Conservation (phyloP, 2,888 invertebrate genomes). For the Dusona sp. region DNA sequence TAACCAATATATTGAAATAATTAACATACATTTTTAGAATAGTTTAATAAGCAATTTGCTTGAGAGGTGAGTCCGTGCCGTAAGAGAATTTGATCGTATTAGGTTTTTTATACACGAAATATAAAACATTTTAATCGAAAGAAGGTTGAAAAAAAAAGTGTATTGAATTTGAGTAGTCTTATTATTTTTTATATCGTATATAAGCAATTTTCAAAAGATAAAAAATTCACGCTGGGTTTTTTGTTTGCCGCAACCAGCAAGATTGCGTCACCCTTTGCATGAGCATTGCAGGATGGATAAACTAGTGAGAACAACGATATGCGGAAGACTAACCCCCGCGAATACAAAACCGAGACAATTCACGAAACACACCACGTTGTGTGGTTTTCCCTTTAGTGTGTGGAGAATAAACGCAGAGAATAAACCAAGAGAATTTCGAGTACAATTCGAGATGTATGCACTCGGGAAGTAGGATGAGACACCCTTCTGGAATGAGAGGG, state of each 20-base stretch:
- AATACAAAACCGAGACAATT: slow-evolving; percentile 52
- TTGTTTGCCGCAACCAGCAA: slow-evolving; percentile 23
- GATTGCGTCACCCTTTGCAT: slow-evolving; percentile 68
- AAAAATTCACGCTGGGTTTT: not conserved
- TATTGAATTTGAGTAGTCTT: not conserved
- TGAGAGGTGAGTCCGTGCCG: too few relatives aligned
- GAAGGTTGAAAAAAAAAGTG: not conserved
- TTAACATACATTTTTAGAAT: too few relatives aligned
- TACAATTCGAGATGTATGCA: slow-evolving; percentile 58
- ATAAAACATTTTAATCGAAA: not conserved
- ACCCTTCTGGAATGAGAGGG: slow-evolving; percentile 30
- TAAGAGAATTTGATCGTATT: too few relatives aligned
- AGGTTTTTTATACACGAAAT: not conserved
- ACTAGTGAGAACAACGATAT: slow-evolving; percentile 20
- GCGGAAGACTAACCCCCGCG: not conserved
- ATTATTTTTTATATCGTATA: not conserved
- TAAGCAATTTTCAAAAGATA: not conserved
- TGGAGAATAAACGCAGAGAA: slow-evolving; percentile 27
- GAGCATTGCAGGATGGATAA: slow-evolving; percentile 68
- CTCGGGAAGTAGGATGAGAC: slow-evolving; percentile 42
- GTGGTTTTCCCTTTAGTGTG: slow-evolving; percentile 15
- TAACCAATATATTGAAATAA: too few relatives aligned
- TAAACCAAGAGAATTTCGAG: slow-evolving; percentile 46
- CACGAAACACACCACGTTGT: slow-evolving; percentile 15
- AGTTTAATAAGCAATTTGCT: too few relatives aligned